Evolutionary conservation across 1,140 invertebrate species (phyloP), one percentile per base, ranked within the genome.

Genomic region (Drosophila ficusphila): DNA sequence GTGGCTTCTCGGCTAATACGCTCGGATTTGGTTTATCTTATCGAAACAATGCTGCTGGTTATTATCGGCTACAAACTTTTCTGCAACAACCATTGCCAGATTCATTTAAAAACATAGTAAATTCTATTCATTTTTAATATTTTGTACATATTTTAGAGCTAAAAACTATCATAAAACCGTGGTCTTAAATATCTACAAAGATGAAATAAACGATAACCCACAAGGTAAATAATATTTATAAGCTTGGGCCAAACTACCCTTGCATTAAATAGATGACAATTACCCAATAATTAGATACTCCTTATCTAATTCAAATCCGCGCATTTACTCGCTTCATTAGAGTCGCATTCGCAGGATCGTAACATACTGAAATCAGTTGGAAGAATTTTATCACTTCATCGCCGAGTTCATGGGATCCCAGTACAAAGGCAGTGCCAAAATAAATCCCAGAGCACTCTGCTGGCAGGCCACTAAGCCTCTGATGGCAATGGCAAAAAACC

Each of bases 401-500:
- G 61, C 11, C 16, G 25, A 47, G 39, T 16, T 38, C n/a, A 36
- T 4, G 12, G 33, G 4, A 0, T 33, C 3, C 12, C 3, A 34
- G 6, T 23, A 67, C 29, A 64, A 60, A 65, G 75, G 23, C 41
- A 41, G 44, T 51, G 76, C 41, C 29, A 54, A 71, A 76, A 71
- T 76, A 76, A 79, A 79, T 81, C 77, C 67, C 47, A 48, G 19
- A 76, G 51, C 65, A 65, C 57, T 58, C 46, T 46, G 53, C 58
- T 12, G 56, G 46, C 61, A 67, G 64, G 44, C 42, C 70, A 57
- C 51, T 53, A 76, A 68, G 47, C 41, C 49, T 21, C 29, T 42
- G 60, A 67, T 52, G 62, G 62, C 53, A 76, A 34, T 27, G 42
- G 33, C n/a, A n/a, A 60, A 51, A 53, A 77, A 57, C 67, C 67